phyloP scores from a whole-genome alignment of 2,888 invertebrate genomes.

The Drymonia ruficornis region DNA sequence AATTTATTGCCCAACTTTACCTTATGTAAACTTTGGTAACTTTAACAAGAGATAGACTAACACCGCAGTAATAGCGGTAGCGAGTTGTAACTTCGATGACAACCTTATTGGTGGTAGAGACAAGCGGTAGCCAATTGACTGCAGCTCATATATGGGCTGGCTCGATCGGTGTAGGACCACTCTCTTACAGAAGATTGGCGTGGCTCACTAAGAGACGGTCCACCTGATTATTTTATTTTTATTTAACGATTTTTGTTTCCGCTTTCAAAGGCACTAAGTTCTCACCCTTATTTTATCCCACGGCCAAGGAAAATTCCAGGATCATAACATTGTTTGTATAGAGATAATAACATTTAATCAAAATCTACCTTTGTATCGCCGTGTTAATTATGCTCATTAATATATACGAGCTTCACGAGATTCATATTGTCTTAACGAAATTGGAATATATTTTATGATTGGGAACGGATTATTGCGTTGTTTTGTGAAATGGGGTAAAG shows the following conservation, averaged over 20 bases:
- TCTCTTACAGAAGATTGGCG: too few relatives aligned
- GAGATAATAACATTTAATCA: constrained; percentile 25
- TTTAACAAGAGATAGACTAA: not conserved
- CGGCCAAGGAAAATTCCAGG: constrained; percentile 10
- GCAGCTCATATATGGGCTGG: too few relatives aligned
- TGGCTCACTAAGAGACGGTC: too few relatives aligned
- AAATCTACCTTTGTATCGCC: constrained; percentile 19
- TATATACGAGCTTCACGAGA: not conserved
- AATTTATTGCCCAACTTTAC: constrained; percentile 50
- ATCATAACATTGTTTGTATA: constrained; percentile 17
- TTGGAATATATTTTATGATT: too few relatives aligned
- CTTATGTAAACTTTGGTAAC: constrained; percentile 34
- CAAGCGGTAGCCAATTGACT: too few relatives aligned
- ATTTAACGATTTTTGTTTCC: too few relatives aligned
- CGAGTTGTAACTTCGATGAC: too few relatives aligned
- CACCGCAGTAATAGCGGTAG: not conserved
- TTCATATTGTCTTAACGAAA: not conserved
- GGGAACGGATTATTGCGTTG: too few relatives aligned
- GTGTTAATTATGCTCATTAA: constrained; percentile 25
- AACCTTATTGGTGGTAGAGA: too few relatives aligned
- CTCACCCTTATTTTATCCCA: not conserved
- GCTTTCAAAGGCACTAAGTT: not conserved
- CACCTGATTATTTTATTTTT: too few relatives aligned
- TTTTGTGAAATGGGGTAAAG: too few relatives aligned
- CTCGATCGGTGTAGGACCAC: too few relatives aligned